A percentile compares a stretch with the other conserved stretches of the same genome.
phyloP scores from a whole-genome alignment of 2,888 invertebrate species.

The Camponotus fellah region DNA sequence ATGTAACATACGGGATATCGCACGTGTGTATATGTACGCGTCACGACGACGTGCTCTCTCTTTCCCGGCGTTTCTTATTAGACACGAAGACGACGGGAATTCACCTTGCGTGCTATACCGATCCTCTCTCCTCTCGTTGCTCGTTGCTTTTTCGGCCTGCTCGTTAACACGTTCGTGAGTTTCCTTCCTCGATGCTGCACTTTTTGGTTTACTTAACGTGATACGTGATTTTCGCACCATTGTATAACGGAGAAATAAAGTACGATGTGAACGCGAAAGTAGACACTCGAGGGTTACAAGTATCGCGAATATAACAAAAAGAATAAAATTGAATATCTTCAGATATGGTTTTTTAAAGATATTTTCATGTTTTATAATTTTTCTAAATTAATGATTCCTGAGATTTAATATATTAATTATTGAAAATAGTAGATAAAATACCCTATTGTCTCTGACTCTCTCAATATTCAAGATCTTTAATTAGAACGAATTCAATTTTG shows the following conservation, averaged over 20 bases:
- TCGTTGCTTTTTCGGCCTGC: constrained; percentile 26
- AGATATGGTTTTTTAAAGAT: background rate
- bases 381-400: background rate
- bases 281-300: background rate
- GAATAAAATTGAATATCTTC: no score
- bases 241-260: background rate
- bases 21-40: constrained; percentile 47
- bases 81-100: constrained; percentile 54
- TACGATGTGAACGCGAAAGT: background rate
- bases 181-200: background rate
- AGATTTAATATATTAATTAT: background rate
- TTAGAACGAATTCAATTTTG: background rate
- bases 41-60: constrained; percentile 59
- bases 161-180: constrained; percentile 25
- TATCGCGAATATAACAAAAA: background rate
- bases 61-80: constrained; percentile 68
- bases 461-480: constrained; percentile 12
- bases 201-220: background rate
- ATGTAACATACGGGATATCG: constrained; percentile 11
- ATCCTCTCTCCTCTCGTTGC: constrained; percentile 40
- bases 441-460: background rate
- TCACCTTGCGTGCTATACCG: constrained; percentile 64
- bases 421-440: background rate
- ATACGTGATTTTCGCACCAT: background rate
- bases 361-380: background rate